Evolutionary conservation across 2,797 vertebrate species (phyloP).

Genomic region (Xiphophorus birchmanni): DNA sequence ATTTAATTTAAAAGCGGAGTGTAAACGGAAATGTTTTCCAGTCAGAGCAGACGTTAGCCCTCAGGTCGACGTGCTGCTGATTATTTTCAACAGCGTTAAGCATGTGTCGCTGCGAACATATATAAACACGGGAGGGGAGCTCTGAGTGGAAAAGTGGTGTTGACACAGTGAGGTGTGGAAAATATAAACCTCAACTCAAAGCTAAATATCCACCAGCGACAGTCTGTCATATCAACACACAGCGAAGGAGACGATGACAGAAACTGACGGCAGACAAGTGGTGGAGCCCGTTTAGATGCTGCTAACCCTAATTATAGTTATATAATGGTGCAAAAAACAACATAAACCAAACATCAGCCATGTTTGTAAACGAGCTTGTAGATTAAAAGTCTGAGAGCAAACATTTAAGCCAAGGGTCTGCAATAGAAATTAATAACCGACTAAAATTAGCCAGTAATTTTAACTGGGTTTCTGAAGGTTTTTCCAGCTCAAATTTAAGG

Average conservation of each 20-base stretch:
- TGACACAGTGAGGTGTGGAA: slow-evolving; percentile 15
- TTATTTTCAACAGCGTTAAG: background rate
- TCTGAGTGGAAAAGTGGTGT: slow-evolving; percentile 10
- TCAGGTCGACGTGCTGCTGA: too few relatives aligned
- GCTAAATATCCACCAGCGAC: slow-evolving; percentile 10
- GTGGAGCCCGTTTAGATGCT: slow-evolving; percentile 16
- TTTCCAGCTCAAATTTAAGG: too few relatives aligned
- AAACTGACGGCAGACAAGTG: slow-evolving; percentile 7
- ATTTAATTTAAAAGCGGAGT: too few relatives aligned
- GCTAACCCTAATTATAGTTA: background rate
- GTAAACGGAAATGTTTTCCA: too few relatives aligned
- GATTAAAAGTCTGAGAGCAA: too few relatives aligned
- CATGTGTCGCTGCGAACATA: slow-evolving; percentile 23
- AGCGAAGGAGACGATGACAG: slow-evolving; percentile 6
- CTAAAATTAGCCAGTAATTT: too few relatives aligned
- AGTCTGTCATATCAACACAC: background rate
- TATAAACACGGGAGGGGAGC: slow-evolving; percentile 12
- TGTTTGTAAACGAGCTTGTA: background rate
- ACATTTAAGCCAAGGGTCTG: too few relatives aligned
- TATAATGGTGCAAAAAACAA: background rate
- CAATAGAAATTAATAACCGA: too few relatives aligned
- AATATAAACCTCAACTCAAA: slow-evolving; percentile 22
- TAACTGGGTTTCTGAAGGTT: too few relatives aligned
- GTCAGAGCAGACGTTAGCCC: too few relatives aligned
- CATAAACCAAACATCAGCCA: background rate